phyloP scores from a whole-genome alignment of 2,113 vertebrate genomes.

The Pica pica region DNA sequence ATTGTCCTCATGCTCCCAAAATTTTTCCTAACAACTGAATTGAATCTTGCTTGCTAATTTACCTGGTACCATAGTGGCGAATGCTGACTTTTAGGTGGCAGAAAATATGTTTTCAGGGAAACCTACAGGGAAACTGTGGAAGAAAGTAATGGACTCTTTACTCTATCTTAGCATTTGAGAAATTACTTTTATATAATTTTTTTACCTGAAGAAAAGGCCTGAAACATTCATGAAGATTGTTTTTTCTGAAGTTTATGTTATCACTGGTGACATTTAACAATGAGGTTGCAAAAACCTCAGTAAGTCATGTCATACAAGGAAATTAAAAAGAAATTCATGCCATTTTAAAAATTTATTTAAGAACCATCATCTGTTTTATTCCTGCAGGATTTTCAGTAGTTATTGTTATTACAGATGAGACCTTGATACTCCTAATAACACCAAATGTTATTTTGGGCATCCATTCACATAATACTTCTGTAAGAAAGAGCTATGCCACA shows the following conservation, averaged over 20 bases:
- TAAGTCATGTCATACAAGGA: background rate
- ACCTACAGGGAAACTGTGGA: background rate
- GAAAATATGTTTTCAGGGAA: background rate
- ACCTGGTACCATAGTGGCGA: background rate
- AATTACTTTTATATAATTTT: background rate
- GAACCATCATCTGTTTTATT: constrained; percentile 18
- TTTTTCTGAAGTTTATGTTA: background rate
- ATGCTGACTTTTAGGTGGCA: background rate
- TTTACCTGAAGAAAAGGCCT: background rate
- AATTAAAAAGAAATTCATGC: background rate
- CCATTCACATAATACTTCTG: constrained; percentile 59
- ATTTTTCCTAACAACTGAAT: background rate
- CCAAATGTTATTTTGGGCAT: constrained; percentile 68
- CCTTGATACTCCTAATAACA: constrained; percentile 27
- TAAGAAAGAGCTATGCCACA: constrained; percentile 55
- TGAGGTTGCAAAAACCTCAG: background rate
- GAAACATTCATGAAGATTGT: background rate
- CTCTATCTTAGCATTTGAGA: background rate
- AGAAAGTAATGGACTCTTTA: background rate
- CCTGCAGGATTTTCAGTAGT: constrained; percentile 19
- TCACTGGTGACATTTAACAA: background rate
- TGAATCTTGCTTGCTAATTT: background rate
- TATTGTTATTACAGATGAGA: constrained; percentile 60
- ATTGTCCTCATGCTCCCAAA: background rate
- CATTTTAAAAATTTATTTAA: background rate